Evolutionary conservation across 2,113 vertebrate species (phyloP).

Genomic region (Clarias magur): DNA sequence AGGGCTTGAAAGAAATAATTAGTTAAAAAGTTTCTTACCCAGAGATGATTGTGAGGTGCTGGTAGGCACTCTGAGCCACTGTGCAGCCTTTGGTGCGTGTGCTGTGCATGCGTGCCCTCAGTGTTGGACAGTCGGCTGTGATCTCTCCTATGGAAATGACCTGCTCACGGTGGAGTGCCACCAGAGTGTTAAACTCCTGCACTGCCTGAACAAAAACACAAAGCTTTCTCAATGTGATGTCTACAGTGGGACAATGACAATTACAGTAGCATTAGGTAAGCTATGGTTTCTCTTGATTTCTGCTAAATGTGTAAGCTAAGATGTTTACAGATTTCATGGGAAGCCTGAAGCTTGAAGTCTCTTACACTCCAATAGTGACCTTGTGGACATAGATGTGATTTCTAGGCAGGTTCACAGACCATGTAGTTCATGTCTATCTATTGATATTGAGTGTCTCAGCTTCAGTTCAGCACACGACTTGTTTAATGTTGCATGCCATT

Average conservation of each 20-base stretch:
- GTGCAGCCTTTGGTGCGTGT: slow-evolving; percentile 88
- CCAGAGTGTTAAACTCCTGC: slow-evolving; percentile 96
- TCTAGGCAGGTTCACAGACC: neutral
- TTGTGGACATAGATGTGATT: slow-evolving; percentile 2
- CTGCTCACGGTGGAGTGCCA: slow-evolving; percentile 92
- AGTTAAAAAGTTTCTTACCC: slow-evolving; percentile 71
- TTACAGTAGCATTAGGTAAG: neutral
- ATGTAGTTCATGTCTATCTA: neutral
- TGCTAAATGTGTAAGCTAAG: neutral
- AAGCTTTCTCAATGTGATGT: slow-evolving; percentile 28
- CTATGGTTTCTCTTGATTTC: neutral
- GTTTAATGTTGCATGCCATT: neutral
- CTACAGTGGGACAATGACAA: neutral
- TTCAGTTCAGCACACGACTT: neutral
- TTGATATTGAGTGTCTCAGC: neutral
- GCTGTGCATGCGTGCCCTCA: slow-evolving; percentile 88
- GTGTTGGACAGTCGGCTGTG: slow-evolving; percentile 82
- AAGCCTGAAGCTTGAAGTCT: neutral
- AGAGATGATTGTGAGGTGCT: slow-evolving; percentile 88
- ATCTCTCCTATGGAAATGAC: slow-evolving; percentile 95
- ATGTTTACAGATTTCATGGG: neutral
- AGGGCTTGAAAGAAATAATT: neutral
- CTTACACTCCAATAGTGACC: neutral
- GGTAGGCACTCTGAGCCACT: slow-evolving; percentile 88
- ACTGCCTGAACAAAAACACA: slow-evolving; percentile 83